These are phyloP conservation scores for Hermetia illucens DNA, from an alignment of 1,140 invertebrate species.

Conservation along the genomic window DNA sequence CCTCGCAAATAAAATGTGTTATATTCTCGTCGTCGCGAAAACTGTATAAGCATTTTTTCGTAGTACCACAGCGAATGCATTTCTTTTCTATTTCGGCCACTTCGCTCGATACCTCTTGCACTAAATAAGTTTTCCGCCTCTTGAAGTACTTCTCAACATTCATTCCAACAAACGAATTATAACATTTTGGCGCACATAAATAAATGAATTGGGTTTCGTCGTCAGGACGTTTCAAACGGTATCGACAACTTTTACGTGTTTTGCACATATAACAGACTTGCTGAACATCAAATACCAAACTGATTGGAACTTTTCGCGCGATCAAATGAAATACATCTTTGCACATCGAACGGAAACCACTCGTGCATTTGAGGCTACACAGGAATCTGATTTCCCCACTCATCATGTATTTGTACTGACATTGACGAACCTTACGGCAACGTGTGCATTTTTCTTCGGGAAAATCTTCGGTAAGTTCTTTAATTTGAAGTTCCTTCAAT, in stretches of 20 bases:
- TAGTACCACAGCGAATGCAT: constrained; percentile 33
- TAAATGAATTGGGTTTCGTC: constrained; percentile 9
- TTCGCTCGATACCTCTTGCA: constrained; percentile 18
- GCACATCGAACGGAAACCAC: constrained; percentile 16
- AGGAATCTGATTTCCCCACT: constrained; percentile 25
- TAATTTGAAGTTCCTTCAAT: constrained; percentile 26
- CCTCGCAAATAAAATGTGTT: constrained; percentile 35
- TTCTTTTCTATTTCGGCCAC: constrained; percentile 1
- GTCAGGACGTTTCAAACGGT: constrained; percentile 16
- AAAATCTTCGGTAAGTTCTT: constrained; percentile 11
- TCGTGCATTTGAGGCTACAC: constrained; percentile 24
- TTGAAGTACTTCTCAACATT: constrained; percentile 29
- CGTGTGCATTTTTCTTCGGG: constrained; percentile 18
- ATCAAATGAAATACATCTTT: constrained; percentile 22
- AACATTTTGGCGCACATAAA: constrained; percentile 31
- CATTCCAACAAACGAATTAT: constrained; percentile 21
- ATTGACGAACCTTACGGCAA: constrained; percentile 20
- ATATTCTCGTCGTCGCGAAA: constrained; percentile 37
- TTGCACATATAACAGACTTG: constrained; percentile 18
- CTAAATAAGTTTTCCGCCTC: constrained; percentile 27
- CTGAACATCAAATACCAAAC: constrained; percentile 25
- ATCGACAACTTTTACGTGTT: constrained; percentile 19
- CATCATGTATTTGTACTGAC: constrained; percentile 18
- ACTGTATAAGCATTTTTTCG: constrained; percentile 37
- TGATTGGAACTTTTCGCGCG: constrained; percentile 29